Conservation (phyloP, 1,140 invertebrate genomes). For the Linepithema humile region DNA sequence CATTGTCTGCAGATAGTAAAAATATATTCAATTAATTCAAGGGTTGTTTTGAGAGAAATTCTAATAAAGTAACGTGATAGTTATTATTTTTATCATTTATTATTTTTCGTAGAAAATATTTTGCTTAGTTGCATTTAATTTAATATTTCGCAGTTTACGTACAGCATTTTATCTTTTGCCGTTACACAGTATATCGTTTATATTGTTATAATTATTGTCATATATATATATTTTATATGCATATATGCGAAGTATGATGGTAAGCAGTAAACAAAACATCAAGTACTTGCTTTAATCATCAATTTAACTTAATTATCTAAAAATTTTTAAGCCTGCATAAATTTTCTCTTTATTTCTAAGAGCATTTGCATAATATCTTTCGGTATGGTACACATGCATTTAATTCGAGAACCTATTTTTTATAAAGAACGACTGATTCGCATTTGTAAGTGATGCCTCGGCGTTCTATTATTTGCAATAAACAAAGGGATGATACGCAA, state of each 20-base stretch:
- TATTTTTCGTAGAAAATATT: background rate
- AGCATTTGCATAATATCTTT: background rate
- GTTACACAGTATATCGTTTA: background rate
- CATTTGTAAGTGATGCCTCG: background rate
- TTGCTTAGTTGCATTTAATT: background rate
- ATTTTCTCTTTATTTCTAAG: background rate
- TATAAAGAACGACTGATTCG: background rate
- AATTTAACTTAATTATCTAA: background rate
- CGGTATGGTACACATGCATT: background rate
- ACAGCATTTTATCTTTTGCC: background rate
- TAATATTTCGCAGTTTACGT: no score
- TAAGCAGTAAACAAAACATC: background rate
- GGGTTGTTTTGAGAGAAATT: background rate
- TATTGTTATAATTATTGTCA: background rate
- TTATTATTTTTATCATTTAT: background rate
- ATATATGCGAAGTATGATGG: background rate
- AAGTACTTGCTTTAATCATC: no score
- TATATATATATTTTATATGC: background rate
- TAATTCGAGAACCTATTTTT: background rate
- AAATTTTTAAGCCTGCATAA: background rate
- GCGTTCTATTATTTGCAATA: background rate
- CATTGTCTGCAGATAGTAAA: background rate
- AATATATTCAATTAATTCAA: background rate
- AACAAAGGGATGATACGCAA: slow-evolving; percentile 18
- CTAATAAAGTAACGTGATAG: background rate